Base-by-base conservation (phyloP, 2,113 vertebrate species). In the Muscicapa adusta region DNA sequence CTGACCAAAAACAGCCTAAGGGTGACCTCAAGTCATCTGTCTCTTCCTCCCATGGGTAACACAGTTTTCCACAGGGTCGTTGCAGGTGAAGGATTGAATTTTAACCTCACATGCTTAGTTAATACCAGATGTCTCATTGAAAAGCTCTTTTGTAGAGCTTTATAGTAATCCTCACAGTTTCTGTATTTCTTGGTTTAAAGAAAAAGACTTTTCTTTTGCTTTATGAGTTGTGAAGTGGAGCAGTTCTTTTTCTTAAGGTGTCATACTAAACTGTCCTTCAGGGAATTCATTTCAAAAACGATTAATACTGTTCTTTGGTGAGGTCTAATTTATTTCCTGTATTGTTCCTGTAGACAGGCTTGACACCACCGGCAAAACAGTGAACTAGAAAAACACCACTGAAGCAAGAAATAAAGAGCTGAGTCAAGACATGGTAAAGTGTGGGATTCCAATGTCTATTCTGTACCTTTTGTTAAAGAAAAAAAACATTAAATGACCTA, bases 121-220 rank as follows among this genome's bases (percentile, higher is more conserved):
- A 95, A 89, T 94, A 65, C 88, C 92, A 93, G 92, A 96, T 91
- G 95, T 89, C 42, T 83, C 78, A 57, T 10, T 91, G 78, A 95
- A 96, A 94, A 94, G 85, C 62, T 88, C 82, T 93, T 96, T 93
- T 96, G 94, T 94, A 83, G 88, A 76, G 67, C 67, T 88, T 73
- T 88, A 65, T 42, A 80, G 47, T 66, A 91, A 95, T 76, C 79
- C 38, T 83, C 62, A 78, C 73, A n/a, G 7, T 93, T 88, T 95
- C 63, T 81, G 36, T 76, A 42, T 72, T 91, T 88, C 82, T 93
- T 90, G 60, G 67, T 77, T 84, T 80, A 53, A 62, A 90, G 54
- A 58, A 91, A 95, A 81, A 93, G 6, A 33, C 36, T 89, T 84
- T 12, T 54, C 33, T 66, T 94, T 91, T 88, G 31, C 40, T 94